Conservation (phyloP, 2,113 vertebrate genomes). For the Mohoua ochrocephala region DNA sequence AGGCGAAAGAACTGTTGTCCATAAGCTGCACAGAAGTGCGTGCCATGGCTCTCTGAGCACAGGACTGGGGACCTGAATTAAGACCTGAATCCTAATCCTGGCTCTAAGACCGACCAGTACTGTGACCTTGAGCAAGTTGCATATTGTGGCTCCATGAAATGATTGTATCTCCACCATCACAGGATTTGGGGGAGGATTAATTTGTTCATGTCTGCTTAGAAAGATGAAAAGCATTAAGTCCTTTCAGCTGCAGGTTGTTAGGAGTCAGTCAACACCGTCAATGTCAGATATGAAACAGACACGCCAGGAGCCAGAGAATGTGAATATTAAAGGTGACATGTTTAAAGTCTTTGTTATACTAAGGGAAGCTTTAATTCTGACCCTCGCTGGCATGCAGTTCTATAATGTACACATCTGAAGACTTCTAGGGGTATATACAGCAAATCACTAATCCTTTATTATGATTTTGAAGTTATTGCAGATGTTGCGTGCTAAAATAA, state of each 20-base stretch:
- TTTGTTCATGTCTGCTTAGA: background rate
- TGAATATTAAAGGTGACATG: background rate
- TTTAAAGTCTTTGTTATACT: background rate
- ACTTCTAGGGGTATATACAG: background rate
- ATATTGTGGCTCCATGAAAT: background rate
- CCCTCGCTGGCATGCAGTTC: background rate
- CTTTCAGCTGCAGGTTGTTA: background rate
- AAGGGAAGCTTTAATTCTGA: background rate
- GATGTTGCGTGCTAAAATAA: background rate
- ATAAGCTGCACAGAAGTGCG: background rate
- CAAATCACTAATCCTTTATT: background rate
- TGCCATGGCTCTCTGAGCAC: background rate
- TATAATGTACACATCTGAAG: background rate
- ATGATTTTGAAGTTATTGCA: background rate
- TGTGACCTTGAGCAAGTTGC: background rate
- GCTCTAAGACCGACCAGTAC: rapidly evolving
- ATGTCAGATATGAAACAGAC: background rate
- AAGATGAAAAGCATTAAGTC: background rate
- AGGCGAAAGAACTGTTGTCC: background rate
- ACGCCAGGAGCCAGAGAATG: background rate
- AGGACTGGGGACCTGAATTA: background rate
- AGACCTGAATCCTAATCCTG: background rate
- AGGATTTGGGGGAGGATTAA: background rate
- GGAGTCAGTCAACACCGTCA: background rate
- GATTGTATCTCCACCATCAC: background rate